Evolutionary conservation across 23 tunicate genomes (phyloP), one percentile per base, ranked within the genome.

Genomic region (Trididemnum nubilum): DNA sequence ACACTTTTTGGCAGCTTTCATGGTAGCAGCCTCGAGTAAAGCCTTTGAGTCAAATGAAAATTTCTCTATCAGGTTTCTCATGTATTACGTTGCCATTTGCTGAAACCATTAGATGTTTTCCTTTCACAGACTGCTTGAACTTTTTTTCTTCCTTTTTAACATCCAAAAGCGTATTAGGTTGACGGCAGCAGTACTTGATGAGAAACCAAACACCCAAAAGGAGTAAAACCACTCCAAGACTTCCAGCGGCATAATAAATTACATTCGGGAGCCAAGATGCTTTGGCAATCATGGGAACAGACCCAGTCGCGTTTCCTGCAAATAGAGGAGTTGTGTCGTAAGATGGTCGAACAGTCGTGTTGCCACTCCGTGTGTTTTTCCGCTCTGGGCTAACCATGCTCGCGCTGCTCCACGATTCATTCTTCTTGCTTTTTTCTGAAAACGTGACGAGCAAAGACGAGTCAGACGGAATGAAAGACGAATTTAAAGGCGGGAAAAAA

Each of bases 1-100:
- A n/a, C n/a, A n/a, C n/a, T n/a, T n/a, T n/a, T n/a, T n/a, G n/a
- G n/a, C n/a, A n/a, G n/a, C n/a, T n/a, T n/a, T n/a, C n/a, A n/a
- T n/a, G n/a, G n/a, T n/a, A n/a, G n/a, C n/a, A n/a, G n/a, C n/a
- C n/a, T n/a, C n/a, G n/a, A n/a, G n/a, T n/a, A n/a, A n/a, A n/a
- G n/a, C n/a, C n/a, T n/a, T n/a, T n/a, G 18, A 4, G 74, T 87
- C 82, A 91, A 54, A 91, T 90, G 50, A 69, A 91, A 69, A 86
- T 82, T 40, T 91, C 97, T 39, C 85, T 85, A 72, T n/a, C n/a
- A n/a, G n/a, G n/a, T n/a, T n/a, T n/a, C n/a, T n/a, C n/a, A n/a
- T n/a, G n/a, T n/a, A n/a, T n/a, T 22, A 84, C 85, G 0, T 75
- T 61, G 22, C 94, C 94, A 64, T 89, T 89, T 33, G 71, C 30